Percentiles rank a stretch among this genome's conserved stretches.
phyloP scores from a whole-genome alignment of 2,888 invertebrate genomes.

The Drosophila anceps region DNA sequence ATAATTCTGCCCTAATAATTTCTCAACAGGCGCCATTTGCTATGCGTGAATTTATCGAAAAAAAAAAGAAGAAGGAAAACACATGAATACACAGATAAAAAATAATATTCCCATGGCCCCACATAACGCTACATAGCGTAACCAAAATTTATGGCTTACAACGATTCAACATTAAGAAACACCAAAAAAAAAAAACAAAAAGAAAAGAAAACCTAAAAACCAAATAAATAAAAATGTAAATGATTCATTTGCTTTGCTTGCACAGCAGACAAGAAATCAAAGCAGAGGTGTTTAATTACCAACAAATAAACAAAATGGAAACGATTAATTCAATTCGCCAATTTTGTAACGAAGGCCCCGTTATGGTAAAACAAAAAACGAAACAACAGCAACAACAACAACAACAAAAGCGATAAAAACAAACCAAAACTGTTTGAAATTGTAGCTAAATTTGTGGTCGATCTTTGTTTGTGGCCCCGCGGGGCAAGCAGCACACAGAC shows the following conservation, averaged over 20 bases:
- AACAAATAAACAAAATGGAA: conserved; percentile 82
- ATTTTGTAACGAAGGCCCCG: conserved; percentile 75
- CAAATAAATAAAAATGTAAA: conserved; percentile 64
- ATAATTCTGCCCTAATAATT: conserved; percentile 76
- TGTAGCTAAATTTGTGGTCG: conserved; percentile 77
- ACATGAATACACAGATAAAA: conserved; percentile 2
- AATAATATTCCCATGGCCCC: conserved; percentile 73
- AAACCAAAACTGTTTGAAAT: conserved; percentile 69
- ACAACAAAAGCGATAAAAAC: conserved; percentile 22
- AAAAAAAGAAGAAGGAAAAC: neutral
- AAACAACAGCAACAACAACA: conserved; percentile 1
- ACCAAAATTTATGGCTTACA: conserved; percentile 76
- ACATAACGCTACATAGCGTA: conserved; percentile 63
- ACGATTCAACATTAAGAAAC: conserved; percentile 77
- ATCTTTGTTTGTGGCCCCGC: conserved; percentile 54
- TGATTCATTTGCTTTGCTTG: conserved; percentile 76
- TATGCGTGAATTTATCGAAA: conserved; percentile 45
- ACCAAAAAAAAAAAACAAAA: conserved; percentile 18
- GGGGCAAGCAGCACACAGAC: conserved; percentile 58
- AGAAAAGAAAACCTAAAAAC: conserved; percentile 21
- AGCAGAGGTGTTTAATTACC: conserved; percentile 83
- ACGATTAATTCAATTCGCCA: conserved; percentile 82
- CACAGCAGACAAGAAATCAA: conserved; percentile 74
- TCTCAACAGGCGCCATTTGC: conserved; percentile 75
- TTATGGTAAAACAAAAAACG: conserved; percentile 60